Conservation (phyloP, 2,888 invertebrate genomes). For the Eupithecia subfuscata region DNA sequence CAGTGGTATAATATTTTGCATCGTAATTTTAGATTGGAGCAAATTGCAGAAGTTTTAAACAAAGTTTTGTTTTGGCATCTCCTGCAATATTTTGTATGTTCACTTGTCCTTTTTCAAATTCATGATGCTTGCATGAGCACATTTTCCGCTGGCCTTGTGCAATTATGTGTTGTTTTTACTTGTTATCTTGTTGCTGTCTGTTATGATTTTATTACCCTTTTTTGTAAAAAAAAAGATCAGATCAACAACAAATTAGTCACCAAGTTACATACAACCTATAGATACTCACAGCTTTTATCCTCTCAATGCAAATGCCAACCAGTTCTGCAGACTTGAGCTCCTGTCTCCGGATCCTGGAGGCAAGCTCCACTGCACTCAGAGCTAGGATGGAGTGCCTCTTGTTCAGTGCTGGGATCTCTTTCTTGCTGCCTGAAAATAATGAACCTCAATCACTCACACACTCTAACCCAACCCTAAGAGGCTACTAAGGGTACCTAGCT, state of each 20-base stretch:
- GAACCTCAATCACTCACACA: neutral
- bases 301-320: slow-evolving; percentile 88
- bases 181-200: too few species aligned
- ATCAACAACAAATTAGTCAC: too few species aligned
- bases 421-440: slow-evolving; percentile 37
- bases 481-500: too few species aligned
- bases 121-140: too few species aligned
- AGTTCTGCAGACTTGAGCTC: slow-evolving; percentile 88
- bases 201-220: too few species aligned
- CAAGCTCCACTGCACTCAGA: slow-evolving; percentile 87
- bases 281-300: slow-evolving; percentile 86
- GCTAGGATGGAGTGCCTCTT: slow-evolving; percentile 63
- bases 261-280: too few species aligned
- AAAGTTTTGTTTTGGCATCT: neutral
- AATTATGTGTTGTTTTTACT: too few species aligned
- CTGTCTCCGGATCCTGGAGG: slow-evolving; percentile 85
- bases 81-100: neutral
- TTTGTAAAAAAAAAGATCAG: too few species aligned
- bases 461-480: neutral
- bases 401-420: slow-evolving; percentile 67
- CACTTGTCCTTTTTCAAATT: neutral
- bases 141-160: too few species aligned
- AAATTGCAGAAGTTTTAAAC: neutral
- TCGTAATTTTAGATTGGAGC: neutral
- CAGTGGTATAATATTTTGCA: too few species aligned